Evolutionary conservation across 37 sponge, comb jelly and placozoan species (phyloP), one percentile per base, ranked within the genome.

Genomic region (Oscarella lobularis): DNA sequence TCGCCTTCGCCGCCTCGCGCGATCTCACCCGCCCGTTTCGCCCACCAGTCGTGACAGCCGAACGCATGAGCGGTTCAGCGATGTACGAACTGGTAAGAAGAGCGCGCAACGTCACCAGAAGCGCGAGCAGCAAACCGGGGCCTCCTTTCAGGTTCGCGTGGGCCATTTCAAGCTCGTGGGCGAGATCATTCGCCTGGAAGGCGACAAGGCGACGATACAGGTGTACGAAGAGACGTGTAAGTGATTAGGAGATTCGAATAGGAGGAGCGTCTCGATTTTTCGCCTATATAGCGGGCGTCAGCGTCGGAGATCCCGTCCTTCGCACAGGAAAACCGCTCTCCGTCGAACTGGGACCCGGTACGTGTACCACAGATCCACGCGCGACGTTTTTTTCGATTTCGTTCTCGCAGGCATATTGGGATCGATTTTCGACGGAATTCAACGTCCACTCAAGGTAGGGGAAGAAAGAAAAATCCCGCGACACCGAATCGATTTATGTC

Each of bases 261-360:
- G 60, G 14, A 48, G 9, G 9, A 27, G 9, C 20, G 20, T 48
- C 14, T 48, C 20, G 60, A 20, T 48, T 48, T 20, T 48, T 9
- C 20, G 9, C 14, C 20, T 48, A 27, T 48, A 48, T 48, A 91
- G 92, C 95, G 81, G 98, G 98, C 65, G 98, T 97, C 30, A 87
- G 88, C 37, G 78, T 94, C 74, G 98, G 98, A 27, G 98, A 97
- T 75, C 98, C 98, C 37, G 98, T 97, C 66, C 75, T 88, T 5
- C 74, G 98, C 39, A 97, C 98, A 33, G 95, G 98, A 2, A 97
- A 97, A 77, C 98, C 98, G 40, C 81, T 97, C n/a, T 97, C 98
- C 37, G 98, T 97, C n/a, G 94, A 97, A 74, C 85, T 97, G 38
- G 98, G 91, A 32, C 98, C 98, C 37, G 98, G 92, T 85, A 38